Conservation (phyloP, 2,797 vertebrate genomes). For the Zalophus californianus region DNA sequence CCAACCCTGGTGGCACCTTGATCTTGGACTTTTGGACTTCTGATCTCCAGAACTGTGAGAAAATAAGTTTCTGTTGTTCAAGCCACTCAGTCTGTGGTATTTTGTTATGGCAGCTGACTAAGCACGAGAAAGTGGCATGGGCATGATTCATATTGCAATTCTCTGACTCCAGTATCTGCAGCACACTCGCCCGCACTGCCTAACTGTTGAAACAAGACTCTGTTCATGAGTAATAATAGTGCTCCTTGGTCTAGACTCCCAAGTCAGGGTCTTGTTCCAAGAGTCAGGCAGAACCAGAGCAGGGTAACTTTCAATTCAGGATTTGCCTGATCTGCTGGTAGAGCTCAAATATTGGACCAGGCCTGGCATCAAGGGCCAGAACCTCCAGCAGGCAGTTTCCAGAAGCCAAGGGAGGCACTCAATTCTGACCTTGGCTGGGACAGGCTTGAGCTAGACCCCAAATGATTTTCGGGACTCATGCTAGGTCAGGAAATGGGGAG, state of each 20-base stretch:
- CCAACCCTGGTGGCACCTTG: neutral
- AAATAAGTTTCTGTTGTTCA: neutral
- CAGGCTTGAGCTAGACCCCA: neutral
- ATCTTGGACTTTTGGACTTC: neutral
- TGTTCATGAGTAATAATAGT: neutral
- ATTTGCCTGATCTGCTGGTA: neutral
- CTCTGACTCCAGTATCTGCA: neutral
- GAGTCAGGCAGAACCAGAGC: neutral
- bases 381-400: neutral
- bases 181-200: too few species aligned
- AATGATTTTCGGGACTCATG: neutral
- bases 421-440: neutral
- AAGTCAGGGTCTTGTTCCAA: neutral
- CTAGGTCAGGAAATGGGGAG: neutral
- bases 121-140: neutral
- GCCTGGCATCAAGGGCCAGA: neutral
- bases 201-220: neutral
- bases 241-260: neutral
- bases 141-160: neutral
- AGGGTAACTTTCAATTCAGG: neutral
- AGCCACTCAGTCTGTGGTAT: neutral
- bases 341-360: neutral
- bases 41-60: neutral
- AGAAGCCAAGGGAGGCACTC: neutral
- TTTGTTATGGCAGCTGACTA: neutral